Percentiles rank a stretch among this genome's conserved stretches.
phyloP scores from a whole-genome alignment of 2,113 vertebrate species.

The Callionymus lyra region DNA sequence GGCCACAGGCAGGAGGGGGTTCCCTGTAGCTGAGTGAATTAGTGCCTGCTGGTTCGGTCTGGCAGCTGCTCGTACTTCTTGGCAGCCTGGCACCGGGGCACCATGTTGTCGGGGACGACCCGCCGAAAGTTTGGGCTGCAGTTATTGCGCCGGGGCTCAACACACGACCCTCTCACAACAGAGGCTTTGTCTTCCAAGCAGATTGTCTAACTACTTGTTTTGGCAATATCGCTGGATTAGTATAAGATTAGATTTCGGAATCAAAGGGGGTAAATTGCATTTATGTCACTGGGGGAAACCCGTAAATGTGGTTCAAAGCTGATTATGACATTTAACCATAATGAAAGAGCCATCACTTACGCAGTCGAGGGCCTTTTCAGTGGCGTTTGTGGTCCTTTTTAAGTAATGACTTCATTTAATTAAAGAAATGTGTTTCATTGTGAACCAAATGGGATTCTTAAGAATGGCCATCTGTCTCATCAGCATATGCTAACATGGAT shows the following conservation, averaged over 20 bases:
- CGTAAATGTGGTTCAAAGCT: slow-evolving; percentile 18
- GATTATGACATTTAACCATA: slow-evolving; percentile 36
- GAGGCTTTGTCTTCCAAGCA: slow-evolving; percentile 39
- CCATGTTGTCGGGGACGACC: slow-evolving; percentile 54
- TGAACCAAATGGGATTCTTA: slow-evolving; percentile 24
- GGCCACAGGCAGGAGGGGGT: slow-evolving; percentile 28
- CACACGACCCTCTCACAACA: slow-evolving; percentile 31
- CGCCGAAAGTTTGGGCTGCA: slow-evolving; percentile 14
- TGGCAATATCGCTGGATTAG: slow-evolving; percentile 46
- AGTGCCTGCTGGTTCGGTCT: slow-evolving; percentile 56
- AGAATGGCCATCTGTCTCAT: slow-evolving; percentile 28
- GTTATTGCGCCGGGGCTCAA: slow-evolving; percentile 23
- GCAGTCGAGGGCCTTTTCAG: no score
- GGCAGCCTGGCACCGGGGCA: slow-evolving; percentile 42
- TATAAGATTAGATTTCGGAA: slow-evolving; percentile 40
- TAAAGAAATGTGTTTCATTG: slow-evolving; percentile 16
- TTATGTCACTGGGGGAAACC: slow-evolving; percentile 14
- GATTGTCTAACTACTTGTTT: slow-evolving; percentile 33
- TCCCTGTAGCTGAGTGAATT: slow-evolving; percentile 60
- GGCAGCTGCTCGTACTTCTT: slow-evolving; percentile 55
- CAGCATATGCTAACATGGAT: slow-evolving; percentile 3
- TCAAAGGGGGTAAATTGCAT: slow-evolving; percentile 44
- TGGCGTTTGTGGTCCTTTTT: no score
- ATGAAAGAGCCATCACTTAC: slow-evolving; percentile 23
- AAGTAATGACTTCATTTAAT: no score